Evolutionary conservation across 2,113 vertebrate species (phyloP).

Genomic region (Stercorarius parasiticus): DNA sequence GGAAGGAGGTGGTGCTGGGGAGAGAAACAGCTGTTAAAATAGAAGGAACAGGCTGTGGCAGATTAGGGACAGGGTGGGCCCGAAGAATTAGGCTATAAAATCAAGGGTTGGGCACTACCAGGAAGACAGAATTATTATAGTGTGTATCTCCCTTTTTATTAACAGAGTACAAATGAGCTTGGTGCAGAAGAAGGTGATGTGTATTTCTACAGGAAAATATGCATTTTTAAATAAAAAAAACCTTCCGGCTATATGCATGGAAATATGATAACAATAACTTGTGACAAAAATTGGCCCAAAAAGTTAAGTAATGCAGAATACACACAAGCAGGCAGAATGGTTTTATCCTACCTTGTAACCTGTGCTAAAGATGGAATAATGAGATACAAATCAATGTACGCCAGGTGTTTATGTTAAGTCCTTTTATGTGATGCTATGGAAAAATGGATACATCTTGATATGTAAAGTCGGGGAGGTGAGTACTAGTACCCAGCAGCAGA

Average conservation of each 20-base stretch:
- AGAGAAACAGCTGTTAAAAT: neutral
- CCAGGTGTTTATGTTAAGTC: constrained; percentile 20
- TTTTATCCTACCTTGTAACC: neutral
- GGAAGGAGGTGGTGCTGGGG: neutral
- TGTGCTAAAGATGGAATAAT: constrained; percentile 18
- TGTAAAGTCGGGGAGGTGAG: neutral
- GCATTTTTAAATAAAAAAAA: neutral
- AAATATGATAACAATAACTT: neutral
- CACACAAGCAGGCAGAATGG: constrained; percentile 27
- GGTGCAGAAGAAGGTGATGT: neutral
- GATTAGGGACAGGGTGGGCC: neutral
- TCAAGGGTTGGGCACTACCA: neutral
- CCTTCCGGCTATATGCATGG: neutral
- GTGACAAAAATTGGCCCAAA: neutral
- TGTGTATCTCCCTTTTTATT: neutral
- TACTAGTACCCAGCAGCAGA: constrained; percentile 37
- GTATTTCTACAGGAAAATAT: neutral
- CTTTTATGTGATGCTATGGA: constrained; percentile 50
- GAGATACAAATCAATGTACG: constrained; percentile 2
- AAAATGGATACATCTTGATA: constrained; percentile 46
- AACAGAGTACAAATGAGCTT: neutral
- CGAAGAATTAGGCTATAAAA: neutral
- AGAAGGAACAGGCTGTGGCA: neutral
- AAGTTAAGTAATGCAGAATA: neutral
- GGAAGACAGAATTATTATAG: neutral